Evolutionary conservation across 2,113 vertebrate genomes (phyloP).

Genomic region (Mesembrinibis cayennensis): DNA sequence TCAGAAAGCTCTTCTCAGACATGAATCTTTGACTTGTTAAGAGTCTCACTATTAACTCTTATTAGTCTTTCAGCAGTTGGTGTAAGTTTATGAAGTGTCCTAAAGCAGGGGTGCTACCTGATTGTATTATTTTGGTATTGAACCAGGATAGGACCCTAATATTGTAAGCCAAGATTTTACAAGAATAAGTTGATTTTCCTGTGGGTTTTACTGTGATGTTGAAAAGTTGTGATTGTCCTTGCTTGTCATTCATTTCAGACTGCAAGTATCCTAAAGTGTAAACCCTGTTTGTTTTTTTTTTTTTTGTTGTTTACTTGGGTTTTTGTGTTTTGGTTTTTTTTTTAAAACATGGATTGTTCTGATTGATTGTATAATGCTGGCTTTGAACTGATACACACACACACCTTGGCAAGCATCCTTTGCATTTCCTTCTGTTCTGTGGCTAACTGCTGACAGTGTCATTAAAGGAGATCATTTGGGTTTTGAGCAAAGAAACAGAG

Average conservation of each 20-base stretch:
- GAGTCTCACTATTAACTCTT: background rate
- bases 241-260: background rate
- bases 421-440: background rate
- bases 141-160: background rate
- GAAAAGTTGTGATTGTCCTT: background rate
- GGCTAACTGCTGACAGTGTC: background rate
- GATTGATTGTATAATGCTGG: background rate
- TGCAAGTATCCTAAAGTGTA: background rate
- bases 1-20: constrained; percentile 17
- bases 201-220: background rate
- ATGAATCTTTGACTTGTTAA: background rate
- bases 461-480: background rate
- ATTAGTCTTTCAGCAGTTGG: background rate
- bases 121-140: background rate
- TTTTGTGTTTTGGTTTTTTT: background rate
- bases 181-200: background rate
- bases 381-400: background rate
- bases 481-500: background rate
- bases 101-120: background rate
- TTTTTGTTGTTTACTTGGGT: background rate
- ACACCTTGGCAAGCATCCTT: background rate
- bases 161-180: background rate
- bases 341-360: background rate
- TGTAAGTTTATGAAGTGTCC: background rate
- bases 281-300: background rate